Evolutionary conservation across 2,797 vertebrate genomes (phyloP).

Genomic region (Enteromius paludinosus): DNA sequence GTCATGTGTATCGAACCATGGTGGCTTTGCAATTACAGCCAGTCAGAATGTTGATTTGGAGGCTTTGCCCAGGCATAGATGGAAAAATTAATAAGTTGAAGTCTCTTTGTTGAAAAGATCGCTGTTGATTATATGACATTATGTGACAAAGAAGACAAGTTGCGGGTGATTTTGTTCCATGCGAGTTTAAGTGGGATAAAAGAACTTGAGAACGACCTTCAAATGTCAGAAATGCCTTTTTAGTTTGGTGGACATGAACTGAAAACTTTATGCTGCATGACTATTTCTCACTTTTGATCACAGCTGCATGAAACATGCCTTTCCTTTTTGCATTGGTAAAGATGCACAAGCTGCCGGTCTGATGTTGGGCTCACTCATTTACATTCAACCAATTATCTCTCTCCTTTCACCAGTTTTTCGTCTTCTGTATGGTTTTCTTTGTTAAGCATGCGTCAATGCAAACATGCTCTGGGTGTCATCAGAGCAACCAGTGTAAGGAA

Average conservation of each 20-base stretch:
- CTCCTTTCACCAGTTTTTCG: background rate
- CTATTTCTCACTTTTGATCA: conserved; percentile 44
- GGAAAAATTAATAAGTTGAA: conserved; percentile 77
- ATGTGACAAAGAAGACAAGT: conserved; percentile 73
- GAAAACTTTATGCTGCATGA: conserved; percentile 48
- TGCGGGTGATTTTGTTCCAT: conserved; percentile 68
- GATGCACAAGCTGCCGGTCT: background rate
- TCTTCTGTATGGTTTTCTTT: background rate
- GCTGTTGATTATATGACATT: conserved; percentile 78
- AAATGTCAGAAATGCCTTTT: conserved; percentile 65
- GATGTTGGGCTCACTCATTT: background rate
- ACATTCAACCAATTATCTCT: conserved; percentile 6
- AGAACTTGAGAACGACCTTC: conserved; percentile 54
- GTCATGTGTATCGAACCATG: conserved; percentile 83
- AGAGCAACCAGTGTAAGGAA: background rate
- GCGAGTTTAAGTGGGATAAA: conserved; percentile 58
- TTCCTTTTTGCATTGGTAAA: conserved; percentile 10
- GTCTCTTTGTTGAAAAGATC: conserved; percentile 81
- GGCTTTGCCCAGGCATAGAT: conserved; percentile 67
- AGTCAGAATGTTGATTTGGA: conserved; percentile 68
- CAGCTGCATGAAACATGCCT: background rate
- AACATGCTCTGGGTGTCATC: conserved; percentile 18
- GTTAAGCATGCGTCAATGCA: background rate
- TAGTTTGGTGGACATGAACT: conserved; percentile 49
- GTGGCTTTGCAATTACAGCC: conserved; percentile 80